Conservation (phyloP, 2,797 vertebrate species). For the Oceanodroma leucorhoa region DNA sequence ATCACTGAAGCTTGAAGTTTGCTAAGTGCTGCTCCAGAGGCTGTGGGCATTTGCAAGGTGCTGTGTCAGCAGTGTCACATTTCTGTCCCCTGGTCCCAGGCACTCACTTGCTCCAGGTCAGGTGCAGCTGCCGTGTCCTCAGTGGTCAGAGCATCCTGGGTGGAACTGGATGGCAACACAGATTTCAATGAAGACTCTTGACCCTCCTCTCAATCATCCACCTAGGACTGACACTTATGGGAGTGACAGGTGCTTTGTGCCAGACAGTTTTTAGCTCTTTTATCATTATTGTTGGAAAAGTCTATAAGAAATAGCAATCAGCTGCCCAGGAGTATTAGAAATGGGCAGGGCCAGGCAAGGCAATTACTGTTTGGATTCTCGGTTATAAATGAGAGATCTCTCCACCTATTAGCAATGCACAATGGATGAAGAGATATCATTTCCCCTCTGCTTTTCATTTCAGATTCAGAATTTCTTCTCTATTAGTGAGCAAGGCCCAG, state of each 20-base stretch:
- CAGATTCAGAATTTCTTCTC: not conserved
- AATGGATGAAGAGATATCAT: not conserved
- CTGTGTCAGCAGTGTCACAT: not conserved
- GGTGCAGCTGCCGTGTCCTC: not conserved
- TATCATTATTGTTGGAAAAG: not conserved
- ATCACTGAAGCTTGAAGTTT: not conserved
- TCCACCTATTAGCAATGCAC: not conserved
- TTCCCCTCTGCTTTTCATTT: not conserved
- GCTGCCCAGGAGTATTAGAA: not conserved
- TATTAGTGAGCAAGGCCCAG: not conserved
- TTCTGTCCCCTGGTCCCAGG: not conserved
- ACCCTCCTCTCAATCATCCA: not conserved
- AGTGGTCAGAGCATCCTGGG: not conserved
- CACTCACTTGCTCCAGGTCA: not conserved
- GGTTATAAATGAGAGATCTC: not conserved
- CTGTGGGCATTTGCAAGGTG: not conserved
- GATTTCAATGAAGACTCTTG: not conserved
- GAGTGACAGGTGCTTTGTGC: not conserved
- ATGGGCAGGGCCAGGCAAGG: not conserved
- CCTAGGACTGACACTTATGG: not conserved
- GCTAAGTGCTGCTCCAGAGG: not conserved
- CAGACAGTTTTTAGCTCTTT: not conserved
- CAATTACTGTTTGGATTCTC: not conserved
- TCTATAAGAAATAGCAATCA: not conserved
- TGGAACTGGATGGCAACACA: not conserved